A percentile compares a stretch with the other conserved stretches of the same genome.
Conservation (phyloP, 2,797 vertebrate species). For the Chaunax sp. region DNA sequence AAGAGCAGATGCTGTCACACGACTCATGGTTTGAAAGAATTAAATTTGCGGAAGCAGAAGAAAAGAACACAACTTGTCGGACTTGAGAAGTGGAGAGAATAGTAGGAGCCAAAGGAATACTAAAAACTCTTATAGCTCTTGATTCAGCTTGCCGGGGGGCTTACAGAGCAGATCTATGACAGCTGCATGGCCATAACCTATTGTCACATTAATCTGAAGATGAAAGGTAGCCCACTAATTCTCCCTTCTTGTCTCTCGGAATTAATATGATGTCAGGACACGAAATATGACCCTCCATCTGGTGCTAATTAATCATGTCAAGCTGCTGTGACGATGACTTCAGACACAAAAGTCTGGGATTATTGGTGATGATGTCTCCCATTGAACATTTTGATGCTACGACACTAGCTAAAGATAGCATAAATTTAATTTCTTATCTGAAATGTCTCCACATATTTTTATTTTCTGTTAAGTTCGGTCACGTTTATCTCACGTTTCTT, state of each 20-base stretch:
- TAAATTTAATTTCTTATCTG: background rate
- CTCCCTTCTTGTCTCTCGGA: constrained; percentile 49
- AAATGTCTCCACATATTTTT: too few relatives aligned
- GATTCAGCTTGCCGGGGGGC: background rate
- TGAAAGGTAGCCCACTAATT: constrained; percentile 54
- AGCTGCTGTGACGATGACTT: constrained; percentile 38
- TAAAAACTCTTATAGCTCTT: constrained; percentile 19
- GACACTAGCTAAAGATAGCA: too few relatives aligned
- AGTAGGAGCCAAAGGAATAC: background rate
- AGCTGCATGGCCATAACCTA: constrained; percentile 41
- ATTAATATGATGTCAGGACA: constrained; percentile 66
- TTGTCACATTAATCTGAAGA: constrained; percentile 66
- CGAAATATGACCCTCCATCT: constrained; percentile 62
- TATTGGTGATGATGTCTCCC: constrained; percentile 9
- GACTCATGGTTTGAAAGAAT: constrained; percentile 22
- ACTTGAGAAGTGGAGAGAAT: constrained; percentile 10
- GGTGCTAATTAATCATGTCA: constrained; percentile 58
- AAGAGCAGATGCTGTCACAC: constrained; percentile 22
- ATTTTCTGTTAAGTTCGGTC: too few relatives aligned
- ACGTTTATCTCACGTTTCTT: too few relatives aligned
- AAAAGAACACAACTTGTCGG: constrained; percentile 6
- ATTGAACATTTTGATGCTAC: constrained; percentile 3
- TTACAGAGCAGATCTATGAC: constrained; percentile 24
- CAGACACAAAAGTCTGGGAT: constrained; percentile 25
- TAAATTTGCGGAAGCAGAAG: constrained; percentile 19